Evolutionary conservation across 2,797 vertebrate genomes (phyloP), one percentile per base, ranked within the genome.

Genomic region (Notolabrus celidotus): DNA sequence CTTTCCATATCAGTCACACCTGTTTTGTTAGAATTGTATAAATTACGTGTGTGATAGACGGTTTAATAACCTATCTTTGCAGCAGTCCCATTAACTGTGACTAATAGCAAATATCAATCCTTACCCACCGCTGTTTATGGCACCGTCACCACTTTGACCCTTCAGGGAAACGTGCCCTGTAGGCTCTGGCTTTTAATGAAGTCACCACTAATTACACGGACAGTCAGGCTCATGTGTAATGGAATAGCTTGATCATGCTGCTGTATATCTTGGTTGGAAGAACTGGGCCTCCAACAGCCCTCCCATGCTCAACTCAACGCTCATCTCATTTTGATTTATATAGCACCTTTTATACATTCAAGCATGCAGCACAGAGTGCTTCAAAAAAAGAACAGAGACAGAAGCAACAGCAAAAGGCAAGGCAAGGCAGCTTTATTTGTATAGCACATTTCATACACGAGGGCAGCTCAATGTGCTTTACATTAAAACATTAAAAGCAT

Each of bases 171-270:
- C 10, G 16, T 71, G 15, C 41, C 41, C 38, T 27, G 41, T 19
- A 53, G 38, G 10, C 52, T 25, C 15, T 3, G n/a, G 45, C 36
- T 25, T 68, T 76, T 61, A 34, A 62, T 66, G 10, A 71, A 58
- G 34, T 69, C 14, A 57, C 55, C 53, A 25, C 46, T 80, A 51
- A 67, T 79, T 54, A 56, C 59, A 56, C 64, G 67, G 58, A 64
- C 51, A 45, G 53, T 70, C 60, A 51, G 59, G 43, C 63, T 73
- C 45, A 33, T 54, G 55, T 68, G 57, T 72, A 67, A 77, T 65
- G 58, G 54, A 62, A 41, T 22, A 29, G 50, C 62, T 50, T 16
- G 46, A 71, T 49, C 61, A 77, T 80, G 67, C 53, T 50, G 25
- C 71, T 52, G n/a, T n/a, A n/a, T n/a, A n/a, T n/a, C n/a, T n/a